A percentile compares a stretch with the other conserved stretches of the same genome.
phyloP scores from a whole-genome alignment of 2,888 invertebrate genomes.

The Lypha dubia region DNA sequence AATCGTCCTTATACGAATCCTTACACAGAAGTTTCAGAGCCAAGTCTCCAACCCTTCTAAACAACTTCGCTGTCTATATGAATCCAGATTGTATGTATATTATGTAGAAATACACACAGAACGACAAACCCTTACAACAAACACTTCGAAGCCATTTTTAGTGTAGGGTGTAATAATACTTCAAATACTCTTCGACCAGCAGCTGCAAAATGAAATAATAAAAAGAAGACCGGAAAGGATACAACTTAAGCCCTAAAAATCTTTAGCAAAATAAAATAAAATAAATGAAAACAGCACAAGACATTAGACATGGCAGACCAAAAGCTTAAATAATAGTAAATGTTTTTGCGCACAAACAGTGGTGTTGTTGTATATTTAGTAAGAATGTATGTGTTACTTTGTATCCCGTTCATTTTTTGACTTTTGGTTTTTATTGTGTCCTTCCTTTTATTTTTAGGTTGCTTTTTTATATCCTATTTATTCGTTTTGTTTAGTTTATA shows the following conservation, averaged over 20 bases:
- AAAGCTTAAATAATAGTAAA: conserved; percentile 34
- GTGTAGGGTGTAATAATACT: no score
- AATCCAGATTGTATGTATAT: no score
- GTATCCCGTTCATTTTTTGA: conserved; percentile 27
- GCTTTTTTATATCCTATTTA: not conserved
- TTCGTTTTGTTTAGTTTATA: conserved; percentile 42
- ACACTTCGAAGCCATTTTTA: no score
- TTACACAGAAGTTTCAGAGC: no score
- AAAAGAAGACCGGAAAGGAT: conserved; percentile 11
- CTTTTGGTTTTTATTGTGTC: conserved; percentile 41
- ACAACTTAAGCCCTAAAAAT: conserved; percentile 55
- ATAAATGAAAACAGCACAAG: conserved; percentile 16
- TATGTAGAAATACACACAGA: no score
- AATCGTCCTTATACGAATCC: no score
- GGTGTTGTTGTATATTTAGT: not conserved
- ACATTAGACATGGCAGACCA: conserved; percentile 53
- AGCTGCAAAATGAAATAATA: conserved; percentile 14
- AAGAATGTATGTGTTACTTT: not conserved
- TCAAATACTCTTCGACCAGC: not conserved
- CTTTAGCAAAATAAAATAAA: conserved; percentile 19
- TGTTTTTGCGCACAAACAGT: not conserved
- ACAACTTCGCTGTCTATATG: no score
- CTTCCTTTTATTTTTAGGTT: not conserved
- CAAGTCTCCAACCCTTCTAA: no score
- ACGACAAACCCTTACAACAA: no score